phyloP scores from a whole-genome alignment of 2,113 vertebrate species.

The Ophiodon elongatus region DNA sequence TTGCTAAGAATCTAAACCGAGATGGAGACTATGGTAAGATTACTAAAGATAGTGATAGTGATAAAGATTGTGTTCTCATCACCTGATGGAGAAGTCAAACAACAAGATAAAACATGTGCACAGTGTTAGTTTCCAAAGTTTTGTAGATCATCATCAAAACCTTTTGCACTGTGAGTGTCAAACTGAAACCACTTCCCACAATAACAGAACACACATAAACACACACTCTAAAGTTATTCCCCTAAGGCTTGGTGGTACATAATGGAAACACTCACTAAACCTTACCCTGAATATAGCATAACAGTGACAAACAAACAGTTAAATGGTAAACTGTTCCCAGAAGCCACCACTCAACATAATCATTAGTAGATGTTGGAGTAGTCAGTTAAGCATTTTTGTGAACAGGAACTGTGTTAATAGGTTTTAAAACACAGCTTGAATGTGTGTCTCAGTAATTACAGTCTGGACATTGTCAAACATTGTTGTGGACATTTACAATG shows the following conservation, averaged over 20 bases:
- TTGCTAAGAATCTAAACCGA: too few relatives aligned
- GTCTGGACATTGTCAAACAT: conserved; percentile 15
- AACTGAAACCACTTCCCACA: background rate
- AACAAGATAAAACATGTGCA: background rate
- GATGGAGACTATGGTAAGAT: too few relatives aligned
- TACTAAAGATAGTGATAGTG: background rate
- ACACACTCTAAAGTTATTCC: conserved; percentile 21
- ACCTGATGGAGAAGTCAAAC: background rate
- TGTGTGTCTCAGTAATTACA: conserved; percentile 22
- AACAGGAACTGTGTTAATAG: conserved; percentile 69
- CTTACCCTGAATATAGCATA: conserved; percentile 17
- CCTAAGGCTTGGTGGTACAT: background rate
- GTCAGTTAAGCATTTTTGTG: conserved; percentile 68
- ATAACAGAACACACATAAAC: conserved; percentile 22
- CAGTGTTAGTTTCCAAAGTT: background rate
- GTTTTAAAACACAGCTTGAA: conserved; percentile 61
- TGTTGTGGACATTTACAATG: background rate
- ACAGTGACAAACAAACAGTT: conserved; percentile 29
- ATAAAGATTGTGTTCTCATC: background rate
- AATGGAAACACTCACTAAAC: conserved; percentile 16
- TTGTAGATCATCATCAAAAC: background rate
- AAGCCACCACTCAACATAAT: background rate
- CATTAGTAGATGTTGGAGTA: conserved; percentile 29
- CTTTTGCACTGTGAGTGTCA: background rate
- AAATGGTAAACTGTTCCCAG: conserved; percentile 48